Evolutionary conservation across 2,888 invertebrate genomes (phyloP), one percentile per base, ranked within the genome.

Genomic region (Tetragnatha montana): DNA sequence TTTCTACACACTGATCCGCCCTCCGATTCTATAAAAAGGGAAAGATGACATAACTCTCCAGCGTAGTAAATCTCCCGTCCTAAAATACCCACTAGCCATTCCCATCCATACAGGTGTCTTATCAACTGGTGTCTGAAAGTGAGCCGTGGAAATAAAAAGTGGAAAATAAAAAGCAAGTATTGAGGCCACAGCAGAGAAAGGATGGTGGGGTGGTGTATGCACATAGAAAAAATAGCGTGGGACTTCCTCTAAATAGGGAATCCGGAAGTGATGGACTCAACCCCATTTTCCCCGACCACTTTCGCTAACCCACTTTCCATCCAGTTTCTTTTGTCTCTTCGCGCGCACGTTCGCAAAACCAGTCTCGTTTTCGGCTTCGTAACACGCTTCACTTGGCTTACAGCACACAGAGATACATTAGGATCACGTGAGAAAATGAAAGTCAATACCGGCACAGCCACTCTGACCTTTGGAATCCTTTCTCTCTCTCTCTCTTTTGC

Each of bases 211-310:
- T 73, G 19, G 19, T 73, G 17, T 51, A 82, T 50, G 76, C 75
- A 74, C 70, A 81, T 74, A 74, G 73, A 73, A 68, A 22, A 51
- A 70, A 88, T 78, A 21, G 88, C 83, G 89, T 80, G 89, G 85
- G 85, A 89, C 89, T 89, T 89, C 89, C 89, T 89, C 78, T 80
- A 84, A 86, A 85, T 78, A 47, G 85, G 89, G 89, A 89, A 89
- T 89, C 89, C 89, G 89, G 89, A 89, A 89, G 76, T 74, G 89
- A 89, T 89, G 89, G 35, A 70, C 50, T 71, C 81, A 74, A 85
- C 85, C 89, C 89, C 76, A 60, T 85, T 89, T 89, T 78, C 71
- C n/a, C 49, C 76, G 71, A 89, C 89, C 89, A 89, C 89, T 89
- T 89, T 89, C 89, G 60, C 89, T 89, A 89, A 89, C 89, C 89